Conservation (phyloP, 2,113 vertebrate species). For the Phyllostomus discolor region DNA sequence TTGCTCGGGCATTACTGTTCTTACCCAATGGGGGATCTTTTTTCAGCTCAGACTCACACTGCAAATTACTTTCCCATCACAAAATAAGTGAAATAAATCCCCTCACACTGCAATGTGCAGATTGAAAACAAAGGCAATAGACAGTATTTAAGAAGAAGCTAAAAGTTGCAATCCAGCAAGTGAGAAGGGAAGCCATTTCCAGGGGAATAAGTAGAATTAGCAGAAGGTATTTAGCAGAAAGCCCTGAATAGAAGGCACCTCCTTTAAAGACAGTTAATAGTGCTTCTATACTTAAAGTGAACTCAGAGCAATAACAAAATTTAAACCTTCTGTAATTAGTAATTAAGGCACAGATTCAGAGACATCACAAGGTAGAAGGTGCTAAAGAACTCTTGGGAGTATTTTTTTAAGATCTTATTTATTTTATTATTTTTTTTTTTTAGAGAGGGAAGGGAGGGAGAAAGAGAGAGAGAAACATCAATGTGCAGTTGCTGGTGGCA, state of each 20-base stretch:
- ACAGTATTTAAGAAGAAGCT: not conserved
- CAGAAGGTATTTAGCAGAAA: constrained; percentile 13
- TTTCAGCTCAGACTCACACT: constrained; percentile 5
- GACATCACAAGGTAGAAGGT: not conserved
- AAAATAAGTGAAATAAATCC: constrained; percentile 28
- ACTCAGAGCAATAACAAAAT: not conserved
- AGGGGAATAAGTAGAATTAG: not conserved
- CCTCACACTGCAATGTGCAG: not conserved
- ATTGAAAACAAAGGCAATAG: not conserved
- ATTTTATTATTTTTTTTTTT: too few relatives aligned
- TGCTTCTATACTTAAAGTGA: not conserved
- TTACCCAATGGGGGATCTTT: not conserved
- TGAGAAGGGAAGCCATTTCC: not conserved
- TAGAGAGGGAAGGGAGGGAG: too few relatives aligned
- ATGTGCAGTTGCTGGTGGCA: too few relatives aligned
- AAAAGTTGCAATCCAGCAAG: not conserved
- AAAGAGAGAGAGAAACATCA: too few relatives aligned
- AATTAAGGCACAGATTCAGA: not conserved
- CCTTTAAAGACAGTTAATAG: not conserved
- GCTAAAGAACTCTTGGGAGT: not conserved
- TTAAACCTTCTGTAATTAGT: not conserved
- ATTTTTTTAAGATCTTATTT: too few relatives aligned
- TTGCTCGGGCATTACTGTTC: not conserved
- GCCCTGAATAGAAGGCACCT: not conserved
- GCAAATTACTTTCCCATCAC: constrained; percentile 45